Base-by-base conservation (phyloP, 2,888 invertebrate species). In the Nymphalis polychloros region DNA sequence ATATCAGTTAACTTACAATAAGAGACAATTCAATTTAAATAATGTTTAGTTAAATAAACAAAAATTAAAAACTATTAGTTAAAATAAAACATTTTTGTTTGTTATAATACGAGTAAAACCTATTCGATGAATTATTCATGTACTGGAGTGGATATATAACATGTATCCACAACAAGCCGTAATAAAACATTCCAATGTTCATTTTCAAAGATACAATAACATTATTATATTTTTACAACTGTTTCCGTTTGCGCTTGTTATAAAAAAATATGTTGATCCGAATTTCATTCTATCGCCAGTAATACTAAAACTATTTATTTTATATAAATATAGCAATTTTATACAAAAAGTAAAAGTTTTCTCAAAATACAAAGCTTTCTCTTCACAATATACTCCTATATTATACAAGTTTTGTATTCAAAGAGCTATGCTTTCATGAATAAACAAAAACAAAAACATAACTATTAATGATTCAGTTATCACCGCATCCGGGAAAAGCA, bases 251-350 rank as follows among this genome's bases (percentile, higher is more conserved):
- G 10, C 50, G 50, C 50, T 50, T 50, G 19, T 50, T 8, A 53
- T 27, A 53, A 53, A 16, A 23, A 17, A 53, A 53, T 17, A 27
- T 27, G 7, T 16, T 23, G 23, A 53, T 27, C 53, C 27, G 16
- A 27, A 27, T 27, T 16, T 7, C 23, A 52, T 52, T 52, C 5
- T 20, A 3, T 59, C 16, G 35, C 10, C 2, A 41, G 41, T 13
- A 41, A 52, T 59, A 64, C 35, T 0, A 46, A 47, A 17, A 23
- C n/a, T n/a, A 20, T 60, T 47, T 47, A 47, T 23, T 60, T 35
- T 47, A 31, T 6, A 31, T 6, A 31, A 31, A 31, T 0, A 31
- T 6, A 31, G 27, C 27, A 27, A 27, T 27, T 27, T 27, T 27
- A 27, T 27, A 27, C 3, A 2, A 27, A 27, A 41, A 13, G 41